Base-by-base conservation (phyloP, 2,888 invertebrate species). In the Plagodis dolabraria region DNA sequence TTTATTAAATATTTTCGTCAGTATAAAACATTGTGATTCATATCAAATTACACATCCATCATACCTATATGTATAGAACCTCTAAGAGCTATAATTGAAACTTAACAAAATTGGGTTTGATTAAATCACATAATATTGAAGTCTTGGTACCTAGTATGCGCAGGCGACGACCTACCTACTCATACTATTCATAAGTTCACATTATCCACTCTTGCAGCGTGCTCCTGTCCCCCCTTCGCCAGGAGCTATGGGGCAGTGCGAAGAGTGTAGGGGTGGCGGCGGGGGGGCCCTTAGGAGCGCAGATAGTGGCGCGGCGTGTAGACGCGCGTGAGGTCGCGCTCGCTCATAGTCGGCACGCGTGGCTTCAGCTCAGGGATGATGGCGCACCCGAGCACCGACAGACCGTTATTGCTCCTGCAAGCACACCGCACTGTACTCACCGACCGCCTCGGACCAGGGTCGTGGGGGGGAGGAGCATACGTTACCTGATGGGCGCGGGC, bases 291-390 rank as follows among this genome's bases (percentile, higher is more conserved):
- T 94, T 94, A 54, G 34, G 60, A 53, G 56, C 73, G 75, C 63
- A 71, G 67, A 65, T 75, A 79, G 67, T 76, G 74, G 43, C 83
- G 75, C 67, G 82, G 77, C 73, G 80, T 81, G 79, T 78, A 81
- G 68, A 69, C 74, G 71, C 82, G 85, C 55, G 93, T 94, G 42
- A 94, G 85, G 80, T 94, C 94, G 50, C 93, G 86, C 83, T 94
- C 94, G 75, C 93, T 93, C 93, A 94, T 93, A 61, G 93, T 93
- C 67, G 92, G 94, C 71, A 89, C 93, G 66, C 93, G 86, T 55
- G 94, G 94, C 80, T 94, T 94, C 69, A 87, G 82, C 80, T 93
- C 93, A 4, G 94, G 94, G 57, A 93, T 87, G 71, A 94, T 94
- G 68, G 94, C 93, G 74, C 90, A 88, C 48, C 94, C 94, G 71